Base-by-base conservation (phyloP, 1,140 invertebrate genomes). In the Pogonognathellus flavescens region DNA sequence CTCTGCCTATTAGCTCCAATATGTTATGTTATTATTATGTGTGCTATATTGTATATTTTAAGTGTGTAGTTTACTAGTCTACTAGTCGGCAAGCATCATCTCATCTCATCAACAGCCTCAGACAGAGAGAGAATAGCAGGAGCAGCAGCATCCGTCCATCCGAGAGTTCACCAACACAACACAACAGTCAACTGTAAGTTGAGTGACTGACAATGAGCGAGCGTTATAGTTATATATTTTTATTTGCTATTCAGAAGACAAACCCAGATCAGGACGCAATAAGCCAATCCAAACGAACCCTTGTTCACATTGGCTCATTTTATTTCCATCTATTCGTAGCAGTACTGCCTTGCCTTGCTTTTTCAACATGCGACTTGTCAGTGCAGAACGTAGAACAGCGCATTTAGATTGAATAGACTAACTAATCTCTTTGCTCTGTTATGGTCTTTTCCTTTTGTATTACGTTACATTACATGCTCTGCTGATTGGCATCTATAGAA, bases 261-360 rank as follows among this genome's bases (percentile, higher is more conserved):
- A 81, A 81, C 80, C 80, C 80, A 81, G 80, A 81, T 81, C 55
- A 81, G 80, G 80, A 81, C 55, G 80, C 80, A 81, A 55, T 55
- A 81, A 81, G 80, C 80, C 80, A 81, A 81, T 81, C 80, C 80
- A 81, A 55, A 55, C 55, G 16, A 81, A 53, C 50, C 55, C 80
- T 81, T 52, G 52, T 81, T 57, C 80, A 81, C 50, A 81, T 81
- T 81, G 80, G 80, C 55, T 57, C 80, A 81, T 76, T 76, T 76
- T 76, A 76, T 76, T 76, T 76, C 14, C 25, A 76, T 76, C 70
- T 76, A 76, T 76, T 76, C 70, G 14, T 76, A 76, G 70, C 70
- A 76, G 41, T 49, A 31, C 70, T 41, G 22, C 66, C 70, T 76
- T 50, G 41, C 70, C 41, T 20, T 18, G 70, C 31, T 76, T 76